Evolutionary conservation across 2,888 invertebrate species (phyloP).

Genomic region (Ophioninae sp.): DNA sequence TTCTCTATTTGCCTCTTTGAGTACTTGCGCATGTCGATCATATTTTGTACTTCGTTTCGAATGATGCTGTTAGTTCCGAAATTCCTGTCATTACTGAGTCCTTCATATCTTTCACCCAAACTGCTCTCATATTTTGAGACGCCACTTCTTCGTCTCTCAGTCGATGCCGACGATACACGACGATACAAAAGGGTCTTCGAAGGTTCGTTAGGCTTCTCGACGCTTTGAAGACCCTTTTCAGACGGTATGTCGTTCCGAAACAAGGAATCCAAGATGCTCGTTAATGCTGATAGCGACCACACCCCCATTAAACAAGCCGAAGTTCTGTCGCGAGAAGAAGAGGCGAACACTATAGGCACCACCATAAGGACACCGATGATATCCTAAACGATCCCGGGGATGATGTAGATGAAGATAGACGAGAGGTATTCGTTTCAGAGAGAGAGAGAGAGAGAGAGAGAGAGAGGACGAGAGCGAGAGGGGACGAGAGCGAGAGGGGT

Average conservation of each 20-base stretch:
- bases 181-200: too few relatives aligned
- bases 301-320: constrained; percentile 66
- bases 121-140: constrained; percentile 18
- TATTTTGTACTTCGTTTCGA: constrained; percentile 54
- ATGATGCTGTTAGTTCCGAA: constrained; percentile 51
- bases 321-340: constrained; percentile 61
- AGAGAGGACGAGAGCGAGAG: too few relatives aligned
- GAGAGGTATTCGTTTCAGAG: constrained; percentile 63
- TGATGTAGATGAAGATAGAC: constrained; percentile 8
- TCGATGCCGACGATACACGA: background rate
- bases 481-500: too few relatives aligned
- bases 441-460: constrained; percentile 45
- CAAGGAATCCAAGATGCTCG: constrained; percentile 65
- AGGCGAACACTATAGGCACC: constrained; percentile 1
- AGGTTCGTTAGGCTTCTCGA: constrained; percentile 11
- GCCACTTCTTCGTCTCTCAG: constrained; percentile 9
- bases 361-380: constrained; percentile 19
- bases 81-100: constrained; percentile 54
- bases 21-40: constrained; percentile 50
- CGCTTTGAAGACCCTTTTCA: constrained; percentile 26
- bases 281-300: constrained; percentile 75
- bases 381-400: constrained; percentile 4
- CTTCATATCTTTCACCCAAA: constrained; percentile 10
- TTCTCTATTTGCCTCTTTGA: background rate
- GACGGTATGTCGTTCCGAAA: constrained; percentile 20